These are phyloP conservation scores for Mus musculus DNA, from an alignment of 2,113 vertebrate genomes.

Conservation along the genomic window DNA sequence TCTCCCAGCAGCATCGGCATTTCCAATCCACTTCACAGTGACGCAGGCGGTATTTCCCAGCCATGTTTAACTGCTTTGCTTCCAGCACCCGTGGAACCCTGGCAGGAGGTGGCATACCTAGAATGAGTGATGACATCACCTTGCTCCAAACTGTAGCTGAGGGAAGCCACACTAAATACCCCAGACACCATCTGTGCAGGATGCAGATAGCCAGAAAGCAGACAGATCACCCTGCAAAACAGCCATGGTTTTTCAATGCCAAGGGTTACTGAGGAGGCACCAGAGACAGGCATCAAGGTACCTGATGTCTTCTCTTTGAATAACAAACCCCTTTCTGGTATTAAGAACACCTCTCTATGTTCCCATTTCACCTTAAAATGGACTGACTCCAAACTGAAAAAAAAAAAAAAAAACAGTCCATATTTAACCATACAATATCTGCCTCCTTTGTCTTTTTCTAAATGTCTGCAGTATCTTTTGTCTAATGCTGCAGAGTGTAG, in stretches of 20 bases:
- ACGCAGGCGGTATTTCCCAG: background rate
- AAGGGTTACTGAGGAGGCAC: background rate
- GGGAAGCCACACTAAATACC: slow-evolving; percentile 1
- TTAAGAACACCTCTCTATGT: background rate
- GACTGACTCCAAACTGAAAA: background rate
- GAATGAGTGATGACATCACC: background rate
- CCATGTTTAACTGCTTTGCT: background rate
- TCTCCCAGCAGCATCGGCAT: background rate
- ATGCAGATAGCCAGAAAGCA: background rate
- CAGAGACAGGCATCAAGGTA: background rate
- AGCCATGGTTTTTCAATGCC: accelerated
- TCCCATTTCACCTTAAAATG: background rate
- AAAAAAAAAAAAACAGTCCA: background rate
- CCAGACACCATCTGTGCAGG: slow-evolving; percentile 34
- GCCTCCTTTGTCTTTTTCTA: background rate
- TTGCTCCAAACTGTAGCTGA: background rate
- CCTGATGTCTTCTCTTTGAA: background rate
- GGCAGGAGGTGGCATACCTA: slow-evolving; percentile 31
- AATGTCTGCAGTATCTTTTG: background rate
- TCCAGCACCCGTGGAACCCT: slow-evolving; percentile 40
- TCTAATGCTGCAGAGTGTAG: background rate
- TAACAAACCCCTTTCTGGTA: background rate
- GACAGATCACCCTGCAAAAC: background rate
- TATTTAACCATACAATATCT: background rate
- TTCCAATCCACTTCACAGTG: background rate